phyloP scores from a whole-genome alignment of 1,140 invertebrate genomes.

The Pseudoatta argentina region DNA sequence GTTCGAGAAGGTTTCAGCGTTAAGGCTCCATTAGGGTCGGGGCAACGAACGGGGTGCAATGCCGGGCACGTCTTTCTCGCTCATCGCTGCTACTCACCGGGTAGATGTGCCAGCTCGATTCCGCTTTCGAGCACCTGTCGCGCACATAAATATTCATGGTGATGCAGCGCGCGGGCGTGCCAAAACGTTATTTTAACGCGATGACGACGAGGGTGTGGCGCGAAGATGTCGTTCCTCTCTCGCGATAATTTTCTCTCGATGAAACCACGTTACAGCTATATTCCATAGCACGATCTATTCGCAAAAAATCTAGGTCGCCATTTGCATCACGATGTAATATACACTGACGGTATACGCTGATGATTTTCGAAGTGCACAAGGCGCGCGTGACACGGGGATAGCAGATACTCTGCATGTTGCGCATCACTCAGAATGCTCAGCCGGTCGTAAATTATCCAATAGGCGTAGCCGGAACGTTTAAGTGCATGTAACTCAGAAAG shows the following conservation, averaged over 20 bases:
- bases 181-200: slow-evolving; percentile 17
- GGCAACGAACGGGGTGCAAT: not conserved
- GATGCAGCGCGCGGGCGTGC: slow-evolving; percentile 7
- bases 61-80: slow-evolving; percentile 32
- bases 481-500: slow-evolving; percentile 22
- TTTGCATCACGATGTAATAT: slow-evolving; percentile 16
- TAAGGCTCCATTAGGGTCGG: slow-evolving; percentile 38
- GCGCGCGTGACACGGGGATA: slow-evolving; percentile 19
- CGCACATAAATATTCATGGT: slow-evolving; percentile 45
- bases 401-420: slow-evolving; percentile 20
- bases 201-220: not conserved
- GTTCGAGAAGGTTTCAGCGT: slow-evolving; percentile 14
- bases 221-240: not conserved
- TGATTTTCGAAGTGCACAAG: slow-evolving; percentile 17
- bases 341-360: not conserved
- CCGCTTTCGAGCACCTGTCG: slow-evolving; percentile 45
- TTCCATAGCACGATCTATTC: not conserved
- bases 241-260: slow-evolving; percentile 19
- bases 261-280: not conserved
- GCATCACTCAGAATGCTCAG: slow-evolving; percentile 46
- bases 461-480: slow-evolving; percentile 29
- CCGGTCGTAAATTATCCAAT: slow-evolving; percentile 52
- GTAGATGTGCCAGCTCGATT: not conserved
- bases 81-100: not conserved
- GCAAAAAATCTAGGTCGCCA: slow-evolving; percentile 34